phyloP scores from a whole-genome alignment of 2,113 vertebrate genomes.

The Speoplatyrhinus poulsoni region DNA sequence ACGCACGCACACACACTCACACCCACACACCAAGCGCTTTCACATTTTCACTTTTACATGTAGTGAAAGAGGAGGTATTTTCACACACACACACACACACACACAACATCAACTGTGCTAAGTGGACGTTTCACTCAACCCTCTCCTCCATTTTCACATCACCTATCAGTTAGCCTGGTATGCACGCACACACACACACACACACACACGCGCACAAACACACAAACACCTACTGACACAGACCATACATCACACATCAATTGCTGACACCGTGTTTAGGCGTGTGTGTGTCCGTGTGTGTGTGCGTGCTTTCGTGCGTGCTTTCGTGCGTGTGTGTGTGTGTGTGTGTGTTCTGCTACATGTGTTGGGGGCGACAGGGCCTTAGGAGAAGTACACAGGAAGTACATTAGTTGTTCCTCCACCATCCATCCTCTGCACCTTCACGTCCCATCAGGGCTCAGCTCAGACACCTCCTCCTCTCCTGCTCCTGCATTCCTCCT shows the following conservation, averaged over 20 bases:
- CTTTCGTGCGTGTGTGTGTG: constrained; percentile 65
- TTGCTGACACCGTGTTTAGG: neutral
- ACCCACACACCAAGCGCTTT: constrained; percentile 3
- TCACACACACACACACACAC: neutral
- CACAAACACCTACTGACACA: constrained; percentile 18
- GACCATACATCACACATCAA: neutral
- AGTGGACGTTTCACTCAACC: constrained; percentile 71
- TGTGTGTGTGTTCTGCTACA: constrained; percentile 13
- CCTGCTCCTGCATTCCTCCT: constrained; percentile 5
- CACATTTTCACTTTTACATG: too few species aligned
- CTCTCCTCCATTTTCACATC: constrained; percentile 72
- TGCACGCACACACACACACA: constrained; percentile 28
- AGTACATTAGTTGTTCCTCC: constrained; percentile 93
- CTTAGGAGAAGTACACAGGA: constrained; percentile 86
- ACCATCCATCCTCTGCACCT: constrained; percentile 79
- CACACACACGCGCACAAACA: neutral
- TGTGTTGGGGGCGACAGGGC: constrained; percentile 79
- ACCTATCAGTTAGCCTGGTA: constrained; percentile 74
- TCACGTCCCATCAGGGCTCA: constrained; percentile 72
- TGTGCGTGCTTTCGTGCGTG: constrained; percentile 15
- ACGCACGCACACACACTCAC: constrained; percentile 19
- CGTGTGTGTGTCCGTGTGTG: constrained; percentile 48
- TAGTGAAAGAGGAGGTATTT: neutral
- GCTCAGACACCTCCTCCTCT: constrained; percentile 52
- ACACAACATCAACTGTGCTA: constrained; percentile 62